Percentiles rank a stretch among this genome's conserved stretches.
phyloP scores from a whole-genome alignment of 2,888 invertebrate genomes.

The Tetragnatha montana region DNA sequence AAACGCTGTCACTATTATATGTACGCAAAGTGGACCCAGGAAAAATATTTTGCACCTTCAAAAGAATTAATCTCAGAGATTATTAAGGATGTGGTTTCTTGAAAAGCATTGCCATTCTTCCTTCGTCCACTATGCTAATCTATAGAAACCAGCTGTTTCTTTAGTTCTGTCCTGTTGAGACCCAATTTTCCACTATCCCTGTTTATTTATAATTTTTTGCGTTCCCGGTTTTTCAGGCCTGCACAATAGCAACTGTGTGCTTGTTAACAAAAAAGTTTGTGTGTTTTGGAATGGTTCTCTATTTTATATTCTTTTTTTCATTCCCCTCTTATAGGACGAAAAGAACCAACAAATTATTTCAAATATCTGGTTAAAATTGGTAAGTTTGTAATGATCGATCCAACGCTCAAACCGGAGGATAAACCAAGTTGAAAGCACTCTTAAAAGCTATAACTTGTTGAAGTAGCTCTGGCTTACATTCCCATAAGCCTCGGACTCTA shows the following conservation, averaged over 20 bases:
- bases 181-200: slow-evolving; percentile 67
- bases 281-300: slow-evolving; percentile 71
- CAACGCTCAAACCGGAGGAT: slow-evolving; percentile 69
- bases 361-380: slow-evolving; percentile 97
- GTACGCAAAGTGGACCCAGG: slow-evolving; percentile 53
- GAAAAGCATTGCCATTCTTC: neutral
- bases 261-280: slow-evolving; percentile 70
- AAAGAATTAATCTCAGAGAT: neutral
- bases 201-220: slow-evolving; percentile 71
- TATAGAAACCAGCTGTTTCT: slow-evolving; percentile 69
- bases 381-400: slow-evolving; percentile 80
- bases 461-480: neutral
- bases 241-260: slow-evolving; percentile 70
- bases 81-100: neutral
- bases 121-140: slow-evolving; percentile 37
- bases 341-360: slow-evolving; percentile 97
- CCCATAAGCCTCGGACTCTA: neutral
- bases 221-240: slow-evolving; percentile 70
- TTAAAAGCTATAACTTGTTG: neutral
- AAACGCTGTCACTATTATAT: slow-evolving; percentile 61
- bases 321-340: slow-evolving; percentile 92
- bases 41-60: slow-evolving; percentile 37
- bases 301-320: slow-evolving; percentile 81
- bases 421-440: slow-evolving; percentile 68
- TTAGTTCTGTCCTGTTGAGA: slow-evolving; percentile 63